Percentiles rank a stretch among this genome's conserved stretches.
Conservation (phyloP, 2,113 vertebrate genomes). For the Polyodon spathula region DNA sequence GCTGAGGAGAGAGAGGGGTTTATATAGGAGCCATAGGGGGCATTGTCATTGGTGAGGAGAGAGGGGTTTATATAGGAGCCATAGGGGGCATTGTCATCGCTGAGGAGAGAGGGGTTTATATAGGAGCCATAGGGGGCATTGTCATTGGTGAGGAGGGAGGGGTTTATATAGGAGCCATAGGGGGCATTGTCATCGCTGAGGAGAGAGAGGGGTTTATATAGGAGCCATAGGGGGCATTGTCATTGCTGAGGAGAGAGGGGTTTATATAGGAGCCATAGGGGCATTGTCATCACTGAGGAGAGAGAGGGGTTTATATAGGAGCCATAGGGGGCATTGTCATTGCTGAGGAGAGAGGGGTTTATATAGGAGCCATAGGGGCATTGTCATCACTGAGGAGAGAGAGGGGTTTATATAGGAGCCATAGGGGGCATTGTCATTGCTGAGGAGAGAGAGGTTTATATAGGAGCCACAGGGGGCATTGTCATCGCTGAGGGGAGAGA, state of each 20-base stretch:
- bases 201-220: too few relatives aligned
- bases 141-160: neutral
- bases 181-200: neutral
- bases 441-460: too few relatives aligned
- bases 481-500: slow-evolving; percentile 86
- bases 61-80: too few relatives aligned
- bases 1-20: neutral
- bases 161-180: too few relatives aligned
- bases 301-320: too few relatives aligned
- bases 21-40: too few relatives aligned
- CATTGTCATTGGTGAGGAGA: neutral
- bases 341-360: slow-evolving; percentile 76
- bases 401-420: too few relatives aligned
- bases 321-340: slow-evolving; percentile 94
- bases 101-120: neutral
- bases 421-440: slow-evolving; percentile 94
- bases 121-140: too few relatives aligned
- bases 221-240: too few relatives aligned
- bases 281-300: slow-evolving; percentile 87
- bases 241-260: neutral
- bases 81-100: neutral
- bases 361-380: slow-evolving; percentile 91
- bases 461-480: slow-evolving; percentile 91
- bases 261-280: slow-evolving; percentile 83
- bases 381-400: slow-evolving; percentile 85